phyloP scores from a whole-genome alignment of 2,113 vertebrate species.

The Nibea albiflora region DNA sequence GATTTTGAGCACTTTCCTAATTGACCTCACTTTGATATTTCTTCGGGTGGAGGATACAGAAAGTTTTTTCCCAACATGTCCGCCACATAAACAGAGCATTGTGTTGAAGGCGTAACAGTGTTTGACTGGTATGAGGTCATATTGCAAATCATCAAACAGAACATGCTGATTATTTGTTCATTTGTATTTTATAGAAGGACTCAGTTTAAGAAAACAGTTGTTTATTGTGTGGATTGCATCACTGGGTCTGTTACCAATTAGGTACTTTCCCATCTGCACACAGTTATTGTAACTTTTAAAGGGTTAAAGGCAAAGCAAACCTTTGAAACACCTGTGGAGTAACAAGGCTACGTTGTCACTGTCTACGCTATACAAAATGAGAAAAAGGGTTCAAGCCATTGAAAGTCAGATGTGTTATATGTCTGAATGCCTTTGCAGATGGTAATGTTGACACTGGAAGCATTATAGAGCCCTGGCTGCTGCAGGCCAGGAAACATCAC shows the following conservation, averaged over 20 bases:
- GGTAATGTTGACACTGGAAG: conserved; percentile 78
- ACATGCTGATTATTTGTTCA: background rate
- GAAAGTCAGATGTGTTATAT: conserved; percentile 57
- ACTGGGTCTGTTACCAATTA: conserved; percentile 49
- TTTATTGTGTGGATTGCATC: conserved; percentile 19
- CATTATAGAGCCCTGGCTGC: conserved; percentile 50
- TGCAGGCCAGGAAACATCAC: conserved; percentile 80
- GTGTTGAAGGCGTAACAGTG: background rate
- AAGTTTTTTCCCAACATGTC: conserved; percentile 35
- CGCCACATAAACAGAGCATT: conserved; percentile 38
- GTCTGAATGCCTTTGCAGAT: conserved; percentile 74
- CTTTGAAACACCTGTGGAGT: conserved; percentile 45
- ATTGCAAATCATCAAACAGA: background rate
- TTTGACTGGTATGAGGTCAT: conserved; percentile 23
- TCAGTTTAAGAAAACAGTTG: background rate
- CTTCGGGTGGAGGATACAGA: conserved; percentile 46
- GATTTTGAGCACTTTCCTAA: conserved; percentile 53
- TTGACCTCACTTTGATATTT: conserved; percentile 60
- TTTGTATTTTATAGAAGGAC: background rate
- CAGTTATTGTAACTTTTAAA: conserved; percentile 37
- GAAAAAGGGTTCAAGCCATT: conserved; percentile 52
- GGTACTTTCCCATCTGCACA: conserved; percentile 50
- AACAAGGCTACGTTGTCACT: conserved; percentile 30
- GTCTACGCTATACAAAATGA: conserved; percentile 47
- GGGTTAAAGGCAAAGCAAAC: conserved; percentile 50